These are phyloP conservation scores for Campoplex nolae DNA, from an alignment of 2,888 invertebrate genomes.

Conservation along the genomic window DNA sequence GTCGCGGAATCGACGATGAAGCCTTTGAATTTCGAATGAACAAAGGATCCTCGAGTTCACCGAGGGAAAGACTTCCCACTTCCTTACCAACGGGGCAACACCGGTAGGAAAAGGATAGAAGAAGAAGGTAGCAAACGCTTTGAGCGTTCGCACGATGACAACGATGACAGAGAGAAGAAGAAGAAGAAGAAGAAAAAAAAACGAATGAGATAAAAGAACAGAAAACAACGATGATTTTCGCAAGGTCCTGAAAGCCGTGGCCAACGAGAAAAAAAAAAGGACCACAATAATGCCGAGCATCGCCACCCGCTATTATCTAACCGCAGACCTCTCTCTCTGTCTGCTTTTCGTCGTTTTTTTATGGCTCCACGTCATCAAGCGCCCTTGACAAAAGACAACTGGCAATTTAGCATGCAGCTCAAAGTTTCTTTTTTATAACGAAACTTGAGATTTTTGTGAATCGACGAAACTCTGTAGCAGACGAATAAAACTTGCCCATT, in stretches of 20 bases:
- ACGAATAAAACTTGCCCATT: neutral
- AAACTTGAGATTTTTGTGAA: neutral
- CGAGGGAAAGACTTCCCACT: conserved; percentile 58
- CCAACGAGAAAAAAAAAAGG: neutral
- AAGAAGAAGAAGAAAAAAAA: neutral
- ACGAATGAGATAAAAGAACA: neutral
- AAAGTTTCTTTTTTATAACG: neutral
- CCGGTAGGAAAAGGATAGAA: conserved; percentile 25
- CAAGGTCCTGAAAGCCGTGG: conserved; percentile 26
- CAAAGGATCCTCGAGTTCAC: conserved; percentile 61
- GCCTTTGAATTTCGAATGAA: conserved; percentile 72
- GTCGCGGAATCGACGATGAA: conserved; percentile 70
- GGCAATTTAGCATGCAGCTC: conserved; percentile 11
- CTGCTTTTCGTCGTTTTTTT: neutral
- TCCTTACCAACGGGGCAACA: conserved; percentile 28
- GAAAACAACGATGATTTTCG: conserved; percentile 31
- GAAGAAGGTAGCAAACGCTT: conserved; percentile 27
- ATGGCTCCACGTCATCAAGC: conserved; percentile 29
- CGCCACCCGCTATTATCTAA: conserved; percentile 67
- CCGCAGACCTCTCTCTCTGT: conserved; percentile 54
- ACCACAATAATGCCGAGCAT: conserved; percentile 54
- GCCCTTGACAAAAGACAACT: neutral
- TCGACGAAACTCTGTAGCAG: neutral
- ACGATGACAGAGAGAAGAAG: neutral
- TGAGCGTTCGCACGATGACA: conserved; percentile 48